A percentile compares a stretch with the other conserved stretches of the same genome.
Evolutionary conservation across 2,888 invertebrate species (phyloP).

Genomic region (Hecatera dysodea): DNA sequence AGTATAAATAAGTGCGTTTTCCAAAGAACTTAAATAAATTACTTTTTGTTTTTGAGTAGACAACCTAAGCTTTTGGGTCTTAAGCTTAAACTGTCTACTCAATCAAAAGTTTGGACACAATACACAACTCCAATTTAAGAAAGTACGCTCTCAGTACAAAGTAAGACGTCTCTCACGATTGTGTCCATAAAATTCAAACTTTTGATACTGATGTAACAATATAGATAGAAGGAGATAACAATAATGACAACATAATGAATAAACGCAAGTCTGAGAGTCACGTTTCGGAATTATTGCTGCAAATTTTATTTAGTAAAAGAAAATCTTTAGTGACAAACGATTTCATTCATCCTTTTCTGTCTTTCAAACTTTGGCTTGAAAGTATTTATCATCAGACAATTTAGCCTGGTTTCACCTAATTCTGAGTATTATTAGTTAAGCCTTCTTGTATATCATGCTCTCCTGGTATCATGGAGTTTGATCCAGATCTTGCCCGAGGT

Average conservation of each 20-base stretch:
- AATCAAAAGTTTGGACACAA: constrained; percentile 37
- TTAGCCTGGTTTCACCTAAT: background rate
- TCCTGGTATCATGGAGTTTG: background rate
- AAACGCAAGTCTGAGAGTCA: too few species aligned
- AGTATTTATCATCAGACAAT: background rate
- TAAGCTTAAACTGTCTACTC: constrained; percentile 10
- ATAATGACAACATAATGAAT: too few species aligned
- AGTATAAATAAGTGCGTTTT: background rate
- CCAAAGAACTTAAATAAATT: constrained; percentile 10
- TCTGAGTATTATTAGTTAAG: background rate
- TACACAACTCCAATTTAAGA: constrained; percentile 25
- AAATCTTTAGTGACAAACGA: background rate
- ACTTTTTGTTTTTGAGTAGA: constrained; percentile 11
- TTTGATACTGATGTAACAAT: constrained; percentile 8
- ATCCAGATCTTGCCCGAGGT: background rate
- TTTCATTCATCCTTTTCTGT: background rate
- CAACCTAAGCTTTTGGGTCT: constrained; percentile 14
- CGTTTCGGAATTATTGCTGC: too few species aligned
- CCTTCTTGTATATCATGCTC: background rate
- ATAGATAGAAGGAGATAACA: constrained; percentile 16
- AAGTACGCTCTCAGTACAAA: background rate
- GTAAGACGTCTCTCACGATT: constrained; percentile 22
- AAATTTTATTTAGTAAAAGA: background rate
- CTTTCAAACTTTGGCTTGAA: constrained; percentile 3
- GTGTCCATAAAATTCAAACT: constrained; percentile 16